These are phyloP conservation scores for Pycnomerus fuliginosus DNA, from an alignment of 2,888 invertebrate genomes.

Conservation along the genomic window DNA sequence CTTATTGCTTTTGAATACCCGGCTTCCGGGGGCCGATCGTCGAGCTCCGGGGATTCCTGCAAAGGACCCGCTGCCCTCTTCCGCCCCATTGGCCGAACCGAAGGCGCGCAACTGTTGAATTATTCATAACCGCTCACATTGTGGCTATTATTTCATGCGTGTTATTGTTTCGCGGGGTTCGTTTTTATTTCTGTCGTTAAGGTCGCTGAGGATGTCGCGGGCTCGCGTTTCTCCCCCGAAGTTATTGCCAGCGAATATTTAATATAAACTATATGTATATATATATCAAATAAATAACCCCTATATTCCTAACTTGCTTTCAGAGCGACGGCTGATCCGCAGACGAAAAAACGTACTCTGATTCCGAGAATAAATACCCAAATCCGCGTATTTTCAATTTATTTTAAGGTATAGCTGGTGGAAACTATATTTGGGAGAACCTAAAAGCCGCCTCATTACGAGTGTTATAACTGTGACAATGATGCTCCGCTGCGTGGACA, in stretches of 20 bases:
- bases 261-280: constrained; percentile 49
- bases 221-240: constrained; percentile 42
- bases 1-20: constrained; percentile 57
- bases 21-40: constrained; percentile 49
- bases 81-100: constrained; percentile 31
- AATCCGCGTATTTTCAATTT: too few relatives aligned
- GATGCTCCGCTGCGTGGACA: too few relatives aligned
- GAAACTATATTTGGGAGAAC: too few relatives aligned
- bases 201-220: constrained; percentile 29
- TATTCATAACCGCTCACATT: constrained; percentile 24
- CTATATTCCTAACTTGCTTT: constrained; percentile 35
- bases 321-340: too few relatives aligned
- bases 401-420: too few relatives aligned
- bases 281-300: constrained; percentile 49
- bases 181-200: neutral
- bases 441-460: too few relatives aligned
- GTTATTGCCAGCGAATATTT: constrained; percentile 51
- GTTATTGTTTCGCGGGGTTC: constrained; percentile 21
- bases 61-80: constrained; percentile 35
- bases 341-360: too few relatives aligned
- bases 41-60: constrained; percentile 32
- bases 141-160: constrained; percentile 27
- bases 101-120: constrained; percentile 19
- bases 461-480: too few relatives aligned
- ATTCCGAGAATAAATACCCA: too few relatives aligned